Conservation (phyloP, 2,113 vertebrate genomes). For the Orycteropus afer region DNA sequence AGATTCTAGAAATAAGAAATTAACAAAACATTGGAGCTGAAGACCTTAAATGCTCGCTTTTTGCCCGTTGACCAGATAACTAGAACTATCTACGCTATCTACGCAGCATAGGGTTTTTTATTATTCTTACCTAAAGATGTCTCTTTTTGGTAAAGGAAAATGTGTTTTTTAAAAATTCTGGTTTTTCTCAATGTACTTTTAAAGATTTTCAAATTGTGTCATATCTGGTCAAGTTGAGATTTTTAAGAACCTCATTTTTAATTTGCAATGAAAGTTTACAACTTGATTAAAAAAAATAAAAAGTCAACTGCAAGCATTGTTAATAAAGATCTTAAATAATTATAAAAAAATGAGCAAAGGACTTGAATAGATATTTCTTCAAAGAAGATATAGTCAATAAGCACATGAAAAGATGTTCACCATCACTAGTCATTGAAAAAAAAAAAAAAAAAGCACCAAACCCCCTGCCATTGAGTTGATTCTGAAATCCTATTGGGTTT, state of each 20-base stretch:
- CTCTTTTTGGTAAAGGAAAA: conserved; percentile 97
- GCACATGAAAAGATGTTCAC: too few relatives aligned
- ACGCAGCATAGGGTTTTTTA: conserved; percentile 98
- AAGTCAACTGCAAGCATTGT: conserved; percentile 93
- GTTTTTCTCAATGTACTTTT: conserved; percentile 99
- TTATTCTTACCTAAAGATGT: conserved; percentile 97
- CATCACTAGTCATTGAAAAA: too few relatives aligned
- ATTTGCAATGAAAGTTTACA: conserved; percentile 92
- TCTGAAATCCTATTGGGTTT: too few relatives aligned
- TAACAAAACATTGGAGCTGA: too few relatives aligned
- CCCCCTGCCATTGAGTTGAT: too few relatives aligned
- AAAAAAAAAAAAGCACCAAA: too few relatives aligned
- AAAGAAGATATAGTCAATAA: too few relatives aligned
- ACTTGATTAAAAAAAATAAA: conserved; percentile 90
- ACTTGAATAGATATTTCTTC: too few relatives aligned
- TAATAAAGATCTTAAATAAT: conserved; percentile 94
- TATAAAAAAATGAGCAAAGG: too few relatives aligned
- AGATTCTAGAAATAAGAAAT: conserved; percentile 98
- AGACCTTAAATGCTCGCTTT: too few relatives aligned
- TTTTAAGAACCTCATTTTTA: conserved; percentile 99
- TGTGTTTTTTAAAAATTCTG: conserved; percentile 99
- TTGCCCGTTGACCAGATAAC: conserved; percentile 97
- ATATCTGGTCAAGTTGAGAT: conserved; percentile 99
- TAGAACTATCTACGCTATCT: conserved; percentile 98
- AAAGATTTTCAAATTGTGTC: conserved; percentile 99